Conservation (phyloP, 2,888 invertebrate genomes). For the Eucriotettix oculatus region DNA sequence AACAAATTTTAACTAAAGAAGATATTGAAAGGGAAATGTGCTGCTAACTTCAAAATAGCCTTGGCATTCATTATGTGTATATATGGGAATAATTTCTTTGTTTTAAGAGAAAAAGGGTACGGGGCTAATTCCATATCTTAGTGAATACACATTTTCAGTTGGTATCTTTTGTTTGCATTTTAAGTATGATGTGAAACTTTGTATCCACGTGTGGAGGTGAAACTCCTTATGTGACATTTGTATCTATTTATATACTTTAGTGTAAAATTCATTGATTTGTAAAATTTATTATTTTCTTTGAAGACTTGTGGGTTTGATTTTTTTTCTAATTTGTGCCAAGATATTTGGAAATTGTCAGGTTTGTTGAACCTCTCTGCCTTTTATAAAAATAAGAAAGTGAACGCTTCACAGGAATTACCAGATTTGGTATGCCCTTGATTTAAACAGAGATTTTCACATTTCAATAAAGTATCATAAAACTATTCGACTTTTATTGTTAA, state of each 20-base stretch:
- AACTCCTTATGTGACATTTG: background rate
- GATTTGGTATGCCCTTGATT: conserved; percentile 8
- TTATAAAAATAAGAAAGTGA: conserved; percentile 4
- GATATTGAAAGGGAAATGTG: no score
- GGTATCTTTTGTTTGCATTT: conserved; percentile 3
- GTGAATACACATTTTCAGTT: background rate
- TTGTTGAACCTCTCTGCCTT: conserved; percentile 13
- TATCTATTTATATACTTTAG: background rate
- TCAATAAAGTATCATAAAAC: conserved; percentile 13
- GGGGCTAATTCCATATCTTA: background rate
- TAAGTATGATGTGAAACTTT: conserved; percentile 1
- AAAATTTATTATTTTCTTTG: background rate
- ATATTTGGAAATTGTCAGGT: conserved; percentile 7
- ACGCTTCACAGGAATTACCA: conserved; percentile 12
- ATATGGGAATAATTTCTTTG: no score
- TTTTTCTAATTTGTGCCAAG: conserved; percentile 5
- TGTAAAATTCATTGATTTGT: background rate
- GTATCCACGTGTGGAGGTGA: conserved; percentile 3
- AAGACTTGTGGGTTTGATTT: background rate
- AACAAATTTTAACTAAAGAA: no score
- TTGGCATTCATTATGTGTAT: no score
- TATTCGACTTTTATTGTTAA: conserved; percentile 1
- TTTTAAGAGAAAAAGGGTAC: no score
- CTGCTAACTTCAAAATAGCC: no score
- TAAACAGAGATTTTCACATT: conserved; percentile 12